phyloP scores from a whole-genome alignment of 2,888 invertebrate genomes.

The Apotomis betuletana region DNA sequence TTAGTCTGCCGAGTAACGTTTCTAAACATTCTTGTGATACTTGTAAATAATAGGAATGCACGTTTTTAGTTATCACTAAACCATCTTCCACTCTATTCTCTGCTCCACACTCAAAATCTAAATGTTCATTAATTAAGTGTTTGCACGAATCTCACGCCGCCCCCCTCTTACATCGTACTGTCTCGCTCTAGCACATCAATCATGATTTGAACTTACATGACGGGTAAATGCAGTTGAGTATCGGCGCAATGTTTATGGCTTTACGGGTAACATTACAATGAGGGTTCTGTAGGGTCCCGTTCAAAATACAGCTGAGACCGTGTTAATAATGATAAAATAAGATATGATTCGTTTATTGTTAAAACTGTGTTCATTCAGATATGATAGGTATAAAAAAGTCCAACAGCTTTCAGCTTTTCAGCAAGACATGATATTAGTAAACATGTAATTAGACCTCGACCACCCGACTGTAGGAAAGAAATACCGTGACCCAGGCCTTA shows the following conservation, averaged over 20 bases:
- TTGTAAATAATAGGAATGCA: background rate
- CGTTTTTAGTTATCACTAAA: constrained; percentile 1
- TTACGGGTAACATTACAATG: background rate
- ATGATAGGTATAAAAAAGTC: no score
- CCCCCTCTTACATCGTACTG: background rate
- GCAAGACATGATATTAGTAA: no score
- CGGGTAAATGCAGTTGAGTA: background rate
- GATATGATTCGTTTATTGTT: no score
- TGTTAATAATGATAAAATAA: no score
- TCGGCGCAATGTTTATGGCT: background rate
- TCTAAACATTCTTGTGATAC: background rate
- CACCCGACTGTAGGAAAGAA: no score
- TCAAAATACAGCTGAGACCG: no score
- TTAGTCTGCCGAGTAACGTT: no score
- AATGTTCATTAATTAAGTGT: constrained; percentile 42
- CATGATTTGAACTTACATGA: constrained; percentile 18
- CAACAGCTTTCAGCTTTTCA: no score
- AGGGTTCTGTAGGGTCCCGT: no score
- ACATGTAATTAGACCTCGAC: no score
- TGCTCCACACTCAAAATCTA: constrained; percentile 30
- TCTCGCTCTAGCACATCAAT: constrained; percentile 27
- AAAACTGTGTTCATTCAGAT: no score
- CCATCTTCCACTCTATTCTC: background rate
- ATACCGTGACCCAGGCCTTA: no score
- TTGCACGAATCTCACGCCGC: constrained; percentile 24